Conservation (phyloP, 2,797 vertebrate species). For the Hypotaenidia philippensis region DNA sequence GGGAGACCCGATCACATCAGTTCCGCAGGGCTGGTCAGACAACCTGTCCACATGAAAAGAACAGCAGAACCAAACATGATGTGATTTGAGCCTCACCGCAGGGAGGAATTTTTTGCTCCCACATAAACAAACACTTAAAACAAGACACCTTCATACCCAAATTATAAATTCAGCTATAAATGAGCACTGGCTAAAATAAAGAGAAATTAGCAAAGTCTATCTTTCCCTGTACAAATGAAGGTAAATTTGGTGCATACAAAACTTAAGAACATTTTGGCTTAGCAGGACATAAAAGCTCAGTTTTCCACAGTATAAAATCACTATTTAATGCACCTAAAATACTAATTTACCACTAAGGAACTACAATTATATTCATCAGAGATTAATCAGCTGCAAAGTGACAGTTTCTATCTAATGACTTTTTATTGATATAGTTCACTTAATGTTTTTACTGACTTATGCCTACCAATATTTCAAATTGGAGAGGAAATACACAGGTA, state of each 20-base stretch:
- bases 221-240: neutral
- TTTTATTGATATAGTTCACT: neutral
- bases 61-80: neutral
- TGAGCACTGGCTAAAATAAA: neutral
- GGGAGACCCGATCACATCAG: rapidly evolving
- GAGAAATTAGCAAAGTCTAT: neutral
- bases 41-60: neutral
- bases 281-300: neutral
- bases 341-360: neutral
- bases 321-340: neutral
- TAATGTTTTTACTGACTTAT: neutral
- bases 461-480: neutral
- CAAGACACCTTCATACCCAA: neutral
- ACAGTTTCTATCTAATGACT: neutral
- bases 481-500: neutral
- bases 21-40: neutral
- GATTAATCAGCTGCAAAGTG: neutral
- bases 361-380: neutral
- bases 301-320: neutral
- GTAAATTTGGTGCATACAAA: neutral
- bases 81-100: neutral
- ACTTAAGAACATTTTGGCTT: neutral
- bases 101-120: neutral
- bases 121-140: neutral
- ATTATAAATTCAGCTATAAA: neutral